Conservation (phyloP, 2,113 vertebrate genomes). For the Xiphophorus hellerii region DNA sequence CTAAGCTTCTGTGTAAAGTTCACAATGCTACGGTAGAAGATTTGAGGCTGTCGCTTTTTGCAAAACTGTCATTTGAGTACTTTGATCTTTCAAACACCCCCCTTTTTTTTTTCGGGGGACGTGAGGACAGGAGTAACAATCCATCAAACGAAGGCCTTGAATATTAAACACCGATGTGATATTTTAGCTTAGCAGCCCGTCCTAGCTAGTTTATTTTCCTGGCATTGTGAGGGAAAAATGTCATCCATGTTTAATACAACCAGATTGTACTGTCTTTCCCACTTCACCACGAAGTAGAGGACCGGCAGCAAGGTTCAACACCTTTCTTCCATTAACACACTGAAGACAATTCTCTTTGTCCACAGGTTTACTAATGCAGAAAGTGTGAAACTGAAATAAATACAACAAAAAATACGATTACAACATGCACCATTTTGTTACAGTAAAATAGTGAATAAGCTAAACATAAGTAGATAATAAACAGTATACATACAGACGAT, state of each 20-base stretch:
- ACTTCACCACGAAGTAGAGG: too few species aligned
- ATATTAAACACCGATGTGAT: slow-evolving; percentile 48
- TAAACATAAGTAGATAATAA: too few species aligned
- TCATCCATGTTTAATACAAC: slow-evolving; percentile 45
- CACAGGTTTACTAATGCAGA: too few species aligned
- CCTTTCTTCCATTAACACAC: too few species aligned
- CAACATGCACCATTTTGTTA: too few species aligned
- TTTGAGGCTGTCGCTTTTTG: neutral
- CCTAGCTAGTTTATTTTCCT: slow-evolving; percentile 43
- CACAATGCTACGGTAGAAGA: neutral
- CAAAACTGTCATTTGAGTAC: neutral
- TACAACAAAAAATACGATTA: too few species aligned
- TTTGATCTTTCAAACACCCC: slow-evolving; percentile 2
- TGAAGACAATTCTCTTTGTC: too few species aligned
- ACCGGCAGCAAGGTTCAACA: too few species aligned
- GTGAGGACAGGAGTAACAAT: slow-evolving; percentile 34
- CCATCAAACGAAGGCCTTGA: slow-evolving; percentile 19
- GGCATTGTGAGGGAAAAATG: slow-evolving; percentile 24
- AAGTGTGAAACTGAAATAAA: too few species aligned
- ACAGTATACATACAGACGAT: too few species aligned
- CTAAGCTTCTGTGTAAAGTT: neutral
- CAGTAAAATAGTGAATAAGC: too few species aligned
- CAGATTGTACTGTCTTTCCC: too few species aligned
- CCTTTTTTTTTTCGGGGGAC: neutral
- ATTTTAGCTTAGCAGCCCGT: slow-evolving; percentile 46